Evolutionary conservation across 2,113 vertebrate species (phyloP).

Genomic region (Hippocampus comes): DNA sequence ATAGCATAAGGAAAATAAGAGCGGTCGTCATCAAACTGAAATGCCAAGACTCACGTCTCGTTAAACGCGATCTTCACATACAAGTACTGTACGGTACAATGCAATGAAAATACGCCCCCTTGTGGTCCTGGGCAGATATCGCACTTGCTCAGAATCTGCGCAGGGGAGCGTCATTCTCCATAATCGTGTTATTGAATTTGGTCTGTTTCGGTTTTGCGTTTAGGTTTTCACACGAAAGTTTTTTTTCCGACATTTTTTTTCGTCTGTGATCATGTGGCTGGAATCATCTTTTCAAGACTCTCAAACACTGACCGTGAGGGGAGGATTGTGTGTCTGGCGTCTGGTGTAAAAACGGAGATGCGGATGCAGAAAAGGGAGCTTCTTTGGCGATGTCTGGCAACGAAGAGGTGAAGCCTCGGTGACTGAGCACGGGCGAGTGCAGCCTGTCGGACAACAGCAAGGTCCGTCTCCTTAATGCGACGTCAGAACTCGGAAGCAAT

Average conservation of each 20-base stretch:
- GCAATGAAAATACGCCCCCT: background rate
- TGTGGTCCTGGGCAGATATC: background rate
- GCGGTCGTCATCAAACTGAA: background rate
- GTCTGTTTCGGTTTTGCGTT: background rate
- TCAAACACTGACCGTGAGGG: conserved; percentile 29
- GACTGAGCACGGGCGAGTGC: conserved; percentile 6
- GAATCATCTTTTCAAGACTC: background rate
- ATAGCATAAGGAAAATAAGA: background rate
- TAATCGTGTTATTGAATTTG: background rate
- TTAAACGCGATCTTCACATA: background rate
- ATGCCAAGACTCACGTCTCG: background rate
- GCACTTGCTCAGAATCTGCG: background rate
- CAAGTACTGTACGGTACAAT: background rate
- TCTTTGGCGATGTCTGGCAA: conserved; percentile 32
- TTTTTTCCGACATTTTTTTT: no score
- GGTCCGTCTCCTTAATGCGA: conserved; percentile 43
- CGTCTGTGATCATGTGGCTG: background rate
- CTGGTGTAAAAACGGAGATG: conserved; percentile 8
- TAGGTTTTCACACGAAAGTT: background rate
- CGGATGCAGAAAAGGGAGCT: conserved; percentile 23
- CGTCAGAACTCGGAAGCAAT: conserved; percentile 21
- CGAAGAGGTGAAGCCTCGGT: conserved; percentile 30
- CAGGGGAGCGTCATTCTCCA: background rate
- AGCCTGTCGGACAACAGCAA: conserved; percentile 49
- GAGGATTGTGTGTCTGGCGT: conserved; percentile 17